A percentile compares a stretch with the other conserved stretches of the same genome.
These are phyloP conservation scores for Papilio dardanus DNA, from an alignment of 1,140 invertebrate species.

Conservation along the genomic window DNA sequence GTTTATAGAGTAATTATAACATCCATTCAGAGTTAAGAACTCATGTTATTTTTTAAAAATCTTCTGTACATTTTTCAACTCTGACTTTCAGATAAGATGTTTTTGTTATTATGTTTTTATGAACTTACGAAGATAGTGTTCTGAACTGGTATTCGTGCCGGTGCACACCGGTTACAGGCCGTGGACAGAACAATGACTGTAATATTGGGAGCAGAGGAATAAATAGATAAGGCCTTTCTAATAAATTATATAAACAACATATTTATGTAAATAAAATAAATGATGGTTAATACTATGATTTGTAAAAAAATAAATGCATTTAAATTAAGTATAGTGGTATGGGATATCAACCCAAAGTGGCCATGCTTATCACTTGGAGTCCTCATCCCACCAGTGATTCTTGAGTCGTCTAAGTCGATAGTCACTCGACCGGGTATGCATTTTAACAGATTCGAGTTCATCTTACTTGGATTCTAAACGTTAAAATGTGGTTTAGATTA, in stretches of 20 bases:
- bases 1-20: too few relatives aligned
- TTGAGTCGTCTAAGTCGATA: too few relatives aligned
- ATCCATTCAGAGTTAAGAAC: too few relatives aligned
- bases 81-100: background rate
- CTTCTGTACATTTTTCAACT: too few relatives aligned
- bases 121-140: background rate
- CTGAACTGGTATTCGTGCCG: background rate
- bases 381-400: too few relatives aligned
- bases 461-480: too few relatives aligned
- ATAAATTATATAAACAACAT: background rate
- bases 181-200: background rate
- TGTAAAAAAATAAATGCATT: background rate
- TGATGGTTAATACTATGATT: background rate
- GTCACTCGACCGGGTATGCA: too few relatives aligned
- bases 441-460: too few relatives aligned
- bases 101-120: background rate
- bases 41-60: too few relatives aligned
- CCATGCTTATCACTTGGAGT: too few relatives aligned
- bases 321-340: background rate
- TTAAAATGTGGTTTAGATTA: too few relatives aligned
- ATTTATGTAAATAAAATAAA: background rate
- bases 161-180: background rate
- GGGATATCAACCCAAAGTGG: too few relatives aligned
- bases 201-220: slow-evolving; percentile 13
- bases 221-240: slow-evolving; percentile 28